Percentiles rank a stretch among this genome's conserved stretches.
phyloP scores from a whole-genome alignment of 2,888 invertebrate species.

The Glomeris marginata region DNA sequence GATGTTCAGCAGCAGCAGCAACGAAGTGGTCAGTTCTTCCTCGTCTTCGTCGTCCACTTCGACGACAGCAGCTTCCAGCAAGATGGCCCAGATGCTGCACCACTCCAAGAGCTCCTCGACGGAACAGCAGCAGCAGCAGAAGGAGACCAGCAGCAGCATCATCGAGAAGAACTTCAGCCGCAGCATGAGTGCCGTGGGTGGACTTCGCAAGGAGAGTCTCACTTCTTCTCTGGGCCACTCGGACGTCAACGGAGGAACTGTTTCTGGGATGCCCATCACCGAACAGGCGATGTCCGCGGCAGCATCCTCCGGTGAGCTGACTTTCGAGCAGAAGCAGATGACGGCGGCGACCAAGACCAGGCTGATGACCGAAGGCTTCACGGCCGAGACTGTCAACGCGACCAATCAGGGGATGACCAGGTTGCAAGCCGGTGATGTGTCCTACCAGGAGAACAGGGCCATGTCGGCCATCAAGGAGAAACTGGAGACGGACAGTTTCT shows the following conservation, averaged over 20 bases:
- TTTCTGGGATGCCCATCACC: neutral
- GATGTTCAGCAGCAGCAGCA: too few species aligned
- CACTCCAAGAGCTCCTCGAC: too few species aligned
- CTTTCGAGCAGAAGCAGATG: slow-evolving; percentile 68
- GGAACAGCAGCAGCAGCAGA: too few species aligned
- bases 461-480: slow-evolving; percentile 62
- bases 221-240: neutral
- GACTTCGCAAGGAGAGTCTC: neutral
- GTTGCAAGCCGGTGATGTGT: slow-evolving; percentile 62
- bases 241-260: neutral
- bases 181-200: too few species aligned
- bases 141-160: too few species aligned
- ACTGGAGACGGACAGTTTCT: slow-evolving; percentile 67
- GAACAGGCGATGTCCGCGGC: neutral
- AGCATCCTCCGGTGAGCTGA: slow-evolving; percentile 32
- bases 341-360: slow-evolving; percentile 62
- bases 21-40: too few species aligned
- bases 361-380: slow-evolving; percentile 48
- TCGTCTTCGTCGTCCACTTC: too few species aligned
- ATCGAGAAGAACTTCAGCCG: too few species aligned
- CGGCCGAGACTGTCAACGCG: slow-evolving; percentile 58
- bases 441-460: slow-evolving; percentile 52
- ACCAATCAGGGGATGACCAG: slow-evolving; percentile 55
- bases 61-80: too few species aligned
- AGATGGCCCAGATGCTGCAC: too few species aligned